Base-by-base conservation (phyloP, 2,113 vertebrate species). In the Bathybates hornii region DNA sequence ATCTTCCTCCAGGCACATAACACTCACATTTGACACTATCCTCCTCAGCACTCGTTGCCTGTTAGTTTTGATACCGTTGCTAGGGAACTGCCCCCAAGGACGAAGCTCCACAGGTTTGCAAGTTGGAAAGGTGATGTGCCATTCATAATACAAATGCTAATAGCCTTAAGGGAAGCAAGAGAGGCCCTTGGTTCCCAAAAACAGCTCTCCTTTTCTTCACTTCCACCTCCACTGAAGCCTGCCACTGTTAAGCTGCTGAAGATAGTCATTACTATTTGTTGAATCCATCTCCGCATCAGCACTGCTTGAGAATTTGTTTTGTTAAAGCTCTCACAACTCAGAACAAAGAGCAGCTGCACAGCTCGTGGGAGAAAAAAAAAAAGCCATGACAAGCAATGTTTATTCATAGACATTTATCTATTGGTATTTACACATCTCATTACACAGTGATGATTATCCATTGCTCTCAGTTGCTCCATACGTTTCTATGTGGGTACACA, bases 71-170 rank as follows among this genome's bases (percentile, higher is more conserved):
- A 93, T 93, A 68, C 80, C 9, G 95, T 96, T 96, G 95, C 95
- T 95, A 96, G 89, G 96, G 83, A 96, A 96, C 94, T 86, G 79
- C 94, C 91, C 93, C 93, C 87, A 90, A 93, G 93, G 92, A 94
- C 36, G 87, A 83, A 53, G 89, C 32, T 82, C 87, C 86, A 56
- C 82, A 90, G 89, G 90, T 93, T 84, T 91, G 71, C 76, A 82
- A 82, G 87, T 83, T 16, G 80, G 24, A 87, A 91, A 91, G 90
- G 89, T 92, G 91, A 90, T 45, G 81, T 78, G 85, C 84, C 36
- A 50, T 86, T 93, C 91, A 86, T 94, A 89, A 94, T 94, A 89
- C 86, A 92, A 89, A 94, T 92, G 86, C 90, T 94, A 92, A 95
- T 93, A 90, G 94, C 88, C 94, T 92, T 92, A 94, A 91, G 90